Evolutionary conservation across 2,113 vertebrate species (phyloP).

Genomic region (Callorhinus ursinus): DNA sequence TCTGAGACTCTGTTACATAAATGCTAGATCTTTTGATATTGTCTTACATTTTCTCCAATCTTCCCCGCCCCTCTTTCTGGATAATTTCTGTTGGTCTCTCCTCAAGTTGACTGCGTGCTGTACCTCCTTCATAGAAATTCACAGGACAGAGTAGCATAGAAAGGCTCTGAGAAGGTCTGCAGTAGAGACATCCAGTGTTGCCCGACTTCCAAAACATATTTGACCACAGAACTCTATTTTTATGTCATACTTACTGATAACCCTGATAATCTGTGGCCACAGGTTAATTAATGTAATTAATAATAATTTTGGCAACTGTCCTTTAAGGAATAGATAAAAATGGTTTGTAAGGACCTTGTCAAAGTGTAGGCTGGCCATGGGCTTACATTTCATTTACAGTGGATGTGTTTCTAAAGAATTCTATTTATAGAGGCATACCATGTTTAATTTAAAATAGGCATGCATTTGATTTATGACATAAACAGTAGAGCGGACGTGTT

Average conservation of each 20-base stretch:
- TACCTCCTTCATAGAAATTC: background rate
- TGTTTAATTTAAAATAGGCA: slow-evolving; percentile 25
- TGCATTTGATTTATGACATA: background rate
- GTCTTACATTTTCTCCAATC: background rate
- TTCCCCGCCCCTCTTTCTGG: background rate
- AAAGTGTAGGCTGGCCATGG: background rate
- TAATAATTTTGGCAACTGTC: background rate
- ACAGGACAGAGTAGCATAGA: background rate
- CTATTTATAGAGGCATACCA: background rate
- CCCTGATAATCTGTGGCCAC: background rate
- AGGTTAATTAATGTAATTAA: background rate
- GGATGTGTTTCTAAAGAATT: background rate
- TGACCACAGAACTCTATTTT: background rate
- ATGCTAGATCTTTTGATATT: background rate
- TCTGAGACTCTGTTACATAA: background rate
- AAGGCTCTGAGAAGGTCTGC: background rate
- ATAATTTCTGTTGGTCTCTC: background rate
- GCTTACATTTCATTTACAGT: background rate
- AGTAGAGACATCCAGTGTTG: background rate
- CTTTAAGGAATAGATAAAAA: background rate
- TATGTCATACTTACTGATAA: background rate
- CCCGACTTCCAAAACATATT: background rate
- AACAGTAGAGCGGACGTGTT: background rate
- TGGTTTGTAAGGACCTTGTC: background rate
- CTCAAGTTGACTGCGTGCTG: background rate